Evolutionary conservation across 2,113 vertebrate species (phyloP).

Genomic region (Paradisaea rubra): DNA sequence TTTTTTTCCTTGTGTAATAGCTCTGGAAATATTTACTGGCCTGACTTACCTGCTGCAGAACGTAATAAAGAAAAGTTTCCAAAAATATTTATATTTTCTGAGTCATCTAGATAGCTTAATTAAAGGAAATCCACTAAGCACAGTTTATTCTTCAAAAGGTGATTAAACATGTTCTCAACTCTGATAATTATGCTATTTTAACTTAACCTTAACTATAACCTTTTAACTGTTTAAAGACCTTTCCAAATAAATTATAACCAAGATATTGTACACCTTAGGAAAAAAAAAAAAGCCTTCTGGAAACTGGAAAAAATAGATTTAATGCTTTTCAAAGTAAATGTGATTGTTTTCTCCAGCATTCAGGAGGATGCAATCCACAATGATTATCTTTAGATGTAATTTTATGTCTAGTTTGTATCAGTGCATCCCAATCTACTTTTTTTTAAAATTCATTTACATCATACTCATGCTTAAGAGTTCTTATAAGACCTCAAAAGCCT

Average conservation of each 20-base stretch:
- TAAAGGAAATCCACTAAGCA: conserved; percentile 9
- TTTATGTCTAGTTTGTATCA: background rate
- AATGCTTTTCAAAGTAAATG: background rate
- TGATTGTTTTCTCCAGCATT: background rate
- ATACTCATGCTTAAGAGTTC: background rate
- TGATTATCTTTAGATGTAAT: background rate
- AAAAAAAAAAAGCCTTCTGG: background rate
- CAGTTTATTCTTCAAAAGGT: background rate
- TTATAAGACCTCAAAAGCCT: background rate
- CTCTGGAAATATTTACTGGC: background rate
- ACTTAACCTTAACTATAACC: background rate
- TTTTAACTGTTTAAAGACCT: background rate
- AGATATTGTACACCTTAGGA: background rate
- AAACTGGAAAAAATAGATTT: background rate
- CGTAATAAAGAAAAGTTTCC: background rate
- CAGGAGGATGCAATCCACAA: background rate
- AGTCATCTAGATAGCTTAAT: conserved; percentile 11
- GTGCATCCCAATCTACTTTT: background rate
- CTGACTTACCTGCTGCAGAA: background rate
- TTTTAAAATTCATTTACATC: background rate
- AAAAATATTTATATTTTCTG: conserved; percentile 13
- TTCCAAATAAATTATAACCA: background rate
- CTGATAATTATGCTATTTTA: background rate
- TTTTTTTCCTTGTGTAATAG: background rate
- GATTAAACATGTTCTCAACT: background rate